Conservation (phyloP, 2,113 vertebrate species). For the Strigops habroptila region DNA sequence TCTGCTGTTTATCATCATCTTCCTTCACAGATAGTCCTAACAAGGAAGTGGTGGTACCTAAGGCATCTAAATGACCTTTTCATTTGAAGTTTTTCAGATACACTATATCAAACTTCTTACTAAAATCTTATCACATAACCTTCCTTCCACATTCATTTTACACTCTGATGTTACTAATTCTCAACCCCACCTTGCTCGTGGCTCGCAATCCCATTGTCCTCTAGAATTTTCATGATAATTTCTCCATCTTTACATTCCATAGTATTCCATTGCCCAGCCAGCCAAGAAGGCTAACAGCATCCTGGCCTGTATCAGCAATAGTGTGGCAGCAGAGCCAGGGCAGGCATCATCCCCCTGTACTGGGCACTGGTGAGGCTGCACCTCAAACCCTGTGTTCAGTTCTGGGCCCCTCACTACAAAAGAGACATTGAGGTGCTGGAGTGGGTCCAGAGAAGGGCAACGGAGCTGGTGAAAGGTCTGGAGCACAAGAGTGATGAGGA, state of each 20-base stretch:
- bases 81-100: not conserved
- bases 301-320: too few relatives aligned
- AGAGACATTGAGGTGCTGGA: not conserved
- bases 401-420: not conserved
- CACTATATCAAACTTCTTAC: not conserved
- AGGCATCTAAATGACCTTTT: not conserved
- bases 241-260: conserved; percentile 29
- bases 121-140: conserved; percentile 18
- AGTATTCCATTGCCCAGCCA: not conserved
- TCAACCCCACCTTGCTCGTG: not conserved
- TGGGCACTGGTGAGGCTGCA: not conserved
- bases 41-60: not conserved
- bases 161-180: not conserved
- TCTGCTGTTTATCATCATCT: conserved; percentile 5
- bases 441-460: not conserved
- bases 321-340: not conserved
- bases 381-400: not conserved
- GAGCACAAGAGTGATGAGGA: not conserved
- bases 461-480: not conserved
- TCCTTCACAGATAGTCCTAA: not conserved
- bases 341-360: not conserved
- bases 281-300: not conserved
- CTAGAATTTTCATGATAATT: conserved; percentile 41
- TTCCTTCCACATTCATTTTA: not conserved
- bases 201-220: conserved; percentile 33